A percentile compares a stretch with the other conserved stretches of the same genome.
Conservation (phyloP, 1,140 invertebrate species). For the Tetraneura akinire region DNA sequence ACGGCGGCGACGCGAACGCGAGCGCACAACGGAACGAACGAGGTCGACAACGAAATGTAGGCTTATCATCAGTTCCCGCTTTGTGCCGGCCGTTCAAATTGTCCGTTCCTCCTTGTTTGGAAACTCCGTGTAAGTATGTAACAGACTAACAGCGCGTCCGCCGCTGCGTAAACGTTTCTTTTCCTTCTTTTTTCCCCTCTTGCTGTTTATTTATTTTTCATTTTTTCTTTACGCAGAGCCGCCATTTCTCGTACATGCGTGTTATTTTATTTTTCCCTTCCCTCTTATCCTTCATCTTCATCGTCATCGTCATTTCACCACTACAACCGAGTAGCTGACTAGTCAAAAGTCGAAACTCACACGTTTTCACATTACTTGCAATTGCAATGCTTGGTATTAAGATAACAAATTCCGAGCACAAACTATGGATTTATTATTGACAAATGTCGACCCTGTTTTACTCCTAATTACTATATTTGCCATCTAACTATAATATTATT, state of each 20-base stretch:
- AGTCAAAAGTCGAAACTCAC: no score
- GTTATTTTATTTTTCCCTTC: background rate
- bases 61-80: slow-evolving; percentile 51
- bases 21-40: slow-evolving; percentile 48
- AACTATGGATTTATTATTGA: no score
- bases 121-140: slow-evolving; percentile 51
- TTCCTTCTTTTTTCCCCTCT: background rate
- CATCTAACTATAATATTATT: no score
- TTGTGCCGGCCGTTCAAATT: slow-evolving; percentile 50
- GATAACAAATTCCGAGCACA: no score
- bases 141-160: slow-evolving; percentile 34
- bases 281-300: background rate
- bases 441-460: no score
- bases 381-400: no score
- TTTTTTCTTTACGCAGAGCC: background rate
- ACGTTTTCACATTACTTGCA: no score
- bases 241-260: background rate
- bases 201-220: slow-evolving; percentile 32
- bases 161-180: slow-evolving; percentile 33
- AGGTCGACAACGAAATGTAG: slow-evolving; percentile 49
- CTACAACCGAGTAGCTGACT: no score
- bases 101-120: slow-evolving; percentile 51
- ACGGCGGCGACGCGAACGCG: slow-evolving; percentile 49
- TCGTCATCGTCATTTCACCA: no score
- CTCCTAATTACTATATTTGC: no score